Evolutionary conservation across 2,888 invertebrate species (phyloP).

Genomic region (Atherix ibis): DNA sequence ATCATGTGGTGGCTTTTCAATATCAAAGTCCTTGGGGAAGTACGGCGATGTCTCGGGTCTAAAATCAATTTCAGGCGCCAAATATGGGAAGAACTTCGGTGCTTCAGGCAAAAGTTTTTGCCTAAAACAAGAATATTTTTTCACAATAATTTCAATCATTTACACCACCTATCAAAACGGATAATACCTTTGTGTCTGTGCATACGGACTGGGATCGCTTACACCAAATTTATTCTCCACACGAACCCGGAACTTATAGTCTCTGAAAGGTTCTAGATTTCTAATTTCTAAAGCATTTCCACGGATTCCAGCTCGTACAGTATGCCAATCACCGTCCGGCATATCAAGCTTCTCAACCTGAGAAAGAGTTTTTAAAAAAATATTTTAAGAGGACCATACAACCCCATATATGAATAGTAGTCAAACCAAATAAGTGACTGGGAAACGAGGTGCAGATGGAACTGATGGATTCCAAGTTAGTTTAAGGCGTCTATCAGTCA

Average conservation of each 20-base stretch:
- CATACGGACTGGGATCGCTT: conserved; percentile 89
- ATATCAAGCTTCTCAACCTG: conserved; percentile 79
- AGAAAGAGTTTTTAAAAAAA: conserved; percentile 4
- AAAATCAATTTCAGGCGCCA: conserved; percentile 67
- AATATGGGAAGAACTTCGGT: conserved; percentile 61
- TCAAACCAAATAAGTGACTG: conserved; percentile 89
- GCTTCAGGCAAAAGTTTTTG: conserved; percentile 63
- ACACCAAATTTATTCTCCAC: conserved; percentile 95
- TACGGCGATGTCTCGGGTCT: conserved; percentile 71
- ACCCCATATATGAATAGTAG: too few relatives aligned
- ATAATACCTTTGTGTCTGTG: conserved; percentile 50
- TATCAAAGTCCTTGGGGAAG: conserved; percentile 85
- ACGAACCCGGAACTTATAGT: conserved; percentile 88
- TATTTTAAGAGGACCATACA: too few relatives aligned
- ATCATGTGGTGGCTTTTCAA: conserved; percentile 73
- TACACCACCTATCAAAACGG: too few relatives aligned
- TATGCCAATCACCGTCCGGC: conserved; percentile 87
- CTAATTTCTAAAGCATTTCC: conserved; percentile 81
- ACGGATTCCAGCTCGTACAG: conserved; percentile 67
- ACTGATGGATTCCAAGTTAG: conserved; percentile 91
- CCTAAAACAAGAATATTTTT: conserved; percentile 26
- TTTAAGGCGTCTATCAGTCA: conserved; percentile 77
- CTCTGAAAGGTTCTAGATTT: conserved; percentile 79
- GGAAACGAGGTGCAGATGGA: conserved; percentile 69
- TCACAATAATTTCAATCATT: too few relatives aligned